phyloP scores from a whole-genome alignment of 2,797 vertebrate genomes.

The Sebastolobus altivelis region DNA sequence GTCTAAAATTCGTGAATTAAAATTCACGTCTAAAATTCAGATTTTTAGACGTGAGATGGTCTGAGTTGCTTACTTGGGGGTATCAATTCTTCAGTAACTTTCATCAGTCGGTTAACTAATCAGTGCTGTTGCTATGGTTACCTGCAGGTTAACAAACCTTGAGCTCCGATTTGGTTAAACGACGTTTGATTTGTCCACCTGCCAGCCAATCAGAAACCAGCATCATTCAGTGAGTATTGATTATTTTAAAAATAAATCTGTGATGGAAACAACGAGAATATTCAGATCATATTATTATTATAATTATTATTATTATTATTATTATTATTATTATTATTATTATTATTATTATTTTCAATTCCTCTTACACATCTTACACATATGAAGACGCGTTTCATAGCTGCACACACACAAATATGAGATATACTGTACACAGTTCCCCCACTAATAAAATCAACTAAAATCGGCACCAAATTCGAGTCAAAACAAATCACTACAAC shows the following conservation, averaged over 20 bases:
- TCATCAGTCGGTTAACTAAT: background rate
- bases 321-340: background rate
- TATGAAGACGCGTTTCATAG: no score
- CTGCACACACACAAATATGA: background rate
- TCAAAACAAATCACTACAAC: background rate
- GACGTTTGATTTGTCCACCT: background rate
- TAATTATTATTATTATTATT: background rate
- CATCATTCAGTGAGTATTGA: background rate
- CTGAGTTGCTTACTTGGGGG: no score
- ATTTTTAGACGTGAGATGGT: no score
- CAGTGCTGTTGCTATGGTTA: background rate
- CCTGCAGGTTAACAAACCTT: background rate
- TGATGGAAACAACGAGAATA: background rate
- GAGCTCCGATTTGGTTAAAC: background rate
- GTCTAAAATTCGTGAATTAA: no score
- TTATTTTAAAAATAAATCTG: background rate
- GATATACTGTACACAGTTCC: no score
- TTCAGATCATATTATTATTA: background rate
- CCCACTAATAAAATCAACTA: background rate
- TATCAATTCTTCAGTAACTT: background rate
- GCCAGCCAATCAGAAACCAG: background rate
- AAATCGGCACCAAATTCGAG: background rate
- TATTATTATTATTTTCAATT: background rate
- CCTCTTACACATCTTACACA: background rate
- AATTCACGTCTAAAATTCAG: no score